A percentile compares a stretch with the other conserved stretches of the same genome.
phyloP scores from a whole-genome alignment of 2,113 vertebrate species.

The Rhinoderma darwinii region DNA sequence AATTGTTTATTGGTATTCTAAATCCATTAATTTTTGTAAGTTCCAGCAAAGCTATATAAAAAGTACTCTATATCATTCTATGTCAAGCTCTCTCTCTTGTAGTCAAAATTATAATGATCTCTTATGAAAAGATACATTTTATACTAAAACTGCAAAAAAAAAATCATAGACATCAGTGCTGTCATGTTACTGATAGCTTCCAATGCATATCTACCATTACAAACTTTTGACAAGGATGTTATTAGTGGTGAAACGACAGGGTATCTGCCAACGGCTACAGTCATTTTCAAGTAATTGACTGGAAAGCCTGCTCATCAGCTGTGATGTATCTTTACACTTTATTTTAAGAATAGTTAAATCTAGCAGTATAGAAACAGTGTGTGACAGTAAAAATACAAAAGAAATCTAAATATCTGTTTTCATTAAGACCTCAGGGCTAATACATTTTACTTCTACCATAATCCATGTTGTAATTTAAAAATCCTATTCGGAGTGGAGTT shows the following conservation, averaged over 20 bases:
- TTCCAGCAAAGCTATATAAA: background rate
- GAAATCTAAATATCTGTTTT: slow-evolving; percentile 69
- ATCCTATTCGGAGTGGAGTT: slow-evolving; percentile 66
- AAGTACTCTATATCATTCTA: no score
- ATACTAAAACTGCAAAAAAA: background rate
- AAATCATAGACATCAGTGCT: background rate
- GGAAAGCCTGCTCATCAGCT: slow-evolving; percentile 56
- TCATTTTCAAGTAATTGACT: slow-evolving; percentile 51
- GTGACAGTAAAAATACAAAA: slow-evolving; percentile 55
- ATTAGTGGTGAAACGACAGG: slow-evolving; percentile 50
- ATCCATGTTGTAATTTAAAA: slow-evolving; percentile 65
- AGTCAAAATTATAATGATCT: background rate
- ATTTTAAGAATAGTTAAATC: slow-evolving; percentile 60
- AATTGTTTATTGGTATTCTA: background rate
- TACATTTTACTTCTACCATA: slow-evolving; percentile 65
- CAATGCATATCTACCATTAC: background rate
- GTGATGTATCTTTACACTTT: slow-evolving; percentile 16
- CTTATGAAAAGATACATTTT: background rate
- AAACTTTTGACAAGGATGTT: slow-evolving; percentile 22
- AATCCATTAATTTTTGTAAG: background rate
- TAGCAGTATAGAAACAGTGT: slow-evolving; percentile 60
- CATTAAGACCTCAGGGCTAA: slow-evolving; percentile 62
- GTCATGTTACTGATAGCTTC: slow-evolving; percentile 22
- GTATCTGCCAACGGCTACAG: slow-evolving; percentile 13
- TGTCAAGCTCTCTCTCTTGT: background rate